Evolutionary conservation across 2,113 vertebrate genomes (phyloP), one percentile per base, ranked within the genome.

Genomic region (Nesoenas mayeri): DNA sequence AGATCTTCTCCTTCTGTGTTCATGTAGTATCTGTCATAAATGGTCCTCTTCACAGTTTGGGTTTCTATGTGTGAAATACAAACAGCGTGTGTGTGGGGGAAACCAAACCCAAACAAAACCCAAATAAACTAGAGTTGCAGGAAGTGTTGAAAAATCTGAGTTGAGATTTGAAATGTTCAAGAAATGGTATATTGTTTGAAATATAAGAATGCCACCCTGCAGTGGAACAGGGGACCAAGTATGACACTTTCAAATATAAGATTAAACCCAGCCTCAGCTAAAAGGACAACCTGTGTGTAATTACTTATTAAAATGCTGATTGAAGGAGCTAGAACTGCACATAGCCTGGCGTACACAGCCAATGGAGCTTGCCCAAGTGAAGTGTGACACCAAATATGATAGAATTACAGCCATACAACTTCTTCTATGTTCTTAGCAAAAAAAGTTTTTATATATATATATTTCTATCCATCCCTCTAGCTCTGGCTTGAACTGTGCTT

Each of bases 191-290:
- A 25, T 57, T 62, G 31, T 70, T 89, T 70, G 50, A 64, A 85
- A 72, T 67, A 12, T 9, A n/a, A 40, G 14, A 20, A 67, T 0
- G 4, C 1, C 1, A 50, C 36, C 7, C 25, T 18, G 2, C 38
- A 29, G 20, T 67, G 56, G 36, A 71, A 25, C 15, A 64, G n/a
- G 28, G 21, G 88, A n/a, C 21, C 5, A 42, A 50, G 12, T 73
- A 31, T 53, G 64, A 31, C 8, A 48, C 50, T 79, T 88, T 31
- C 1, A 82, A 58, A 79, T 60, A 17, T 7, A 36, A 80, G 74
- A 47, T 54, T 62, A 78, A 80, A 90, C 69, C 5, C 6, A 70
- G 5, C 62, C 54, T 79, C 54, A 86, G 36, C 72, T 84, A 8
- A 66, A 70, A 86, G 51, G n/a, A 51, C 31, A 54, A 16, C 36